Percentiles rank a stretch among this genome's conserved stretches.
These are phyloP conservation scores for Nineta flava DNA, from an alignment of 2,888 invertebrate genomes.

Conservation along the genomic window DNA sequence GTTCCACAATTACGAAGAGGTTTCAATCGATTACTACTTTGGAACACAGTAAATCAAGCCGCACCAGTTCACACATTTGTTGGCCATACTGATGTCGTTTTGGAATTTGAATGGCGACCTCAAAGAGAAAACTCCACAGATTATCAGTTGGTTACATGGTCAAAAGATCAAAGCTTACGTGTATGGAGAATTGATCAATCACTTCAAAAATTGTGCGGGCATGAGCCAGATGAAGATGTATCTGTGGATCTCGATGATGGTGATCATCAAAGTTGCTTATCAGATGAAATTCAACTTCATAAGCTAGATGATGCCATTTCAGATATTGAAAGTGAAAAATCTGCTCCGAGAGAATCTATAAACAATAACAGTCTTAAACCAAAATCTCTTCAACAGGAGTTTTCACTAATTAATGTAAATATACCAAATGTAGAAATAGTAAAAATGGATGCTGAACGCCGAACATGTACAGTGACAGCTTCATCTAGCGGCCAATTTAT, in stretches of 20 bases:
- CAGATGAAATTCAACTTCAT: constrained; percentile 4
- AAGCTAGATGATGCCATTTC: constrained; percentile 7
- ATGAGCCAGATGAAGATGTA: constrained; percentile 41
- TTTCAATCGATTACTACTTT: constrained; percentile 65
- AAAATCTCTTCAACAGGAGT: constrained; percentile 55
- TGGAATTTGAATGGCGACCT: constrained; percentile 89
- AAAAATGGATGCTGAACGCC: constrained; percentile 31
- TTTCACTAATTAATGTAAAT: constrained; percentile 56
- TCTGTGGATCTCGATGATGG: constrained; percentile 9
- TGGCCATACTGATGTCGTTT: constrained; percentile 87
- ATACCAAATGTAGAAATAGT: constrained; percentile 54
- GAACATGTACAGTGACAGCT: constrained; percentile 41
- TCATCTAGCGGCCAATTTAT: constrained; percentile 34
- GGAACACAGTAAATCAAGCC: constrained; percentile 56
- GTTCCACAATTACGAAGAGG: constrained; percentile 82
- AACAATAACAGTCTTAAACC: constrained; percentile 25
- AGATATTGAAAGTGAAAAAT: constrained; percentile 8
- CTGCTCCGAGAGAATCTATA: neutral
- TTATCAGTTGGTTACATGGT: constrained; percentile 87
- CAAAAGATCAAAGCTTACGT: constrained; percentile 79
- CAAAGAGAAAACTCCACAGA: constrained; percentile 39
- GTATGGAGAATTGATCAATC: constrained; percentile 82
- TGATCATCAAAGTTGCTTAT: constrained; percentile 3
- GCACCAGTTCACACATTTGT: constrained; percentile 77
- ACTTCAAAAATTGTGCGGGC: constrained; percentile 65